Conservation (phyloP, 2,113 vertebrate genomes). For the Pampusana beccarii region DNA sequence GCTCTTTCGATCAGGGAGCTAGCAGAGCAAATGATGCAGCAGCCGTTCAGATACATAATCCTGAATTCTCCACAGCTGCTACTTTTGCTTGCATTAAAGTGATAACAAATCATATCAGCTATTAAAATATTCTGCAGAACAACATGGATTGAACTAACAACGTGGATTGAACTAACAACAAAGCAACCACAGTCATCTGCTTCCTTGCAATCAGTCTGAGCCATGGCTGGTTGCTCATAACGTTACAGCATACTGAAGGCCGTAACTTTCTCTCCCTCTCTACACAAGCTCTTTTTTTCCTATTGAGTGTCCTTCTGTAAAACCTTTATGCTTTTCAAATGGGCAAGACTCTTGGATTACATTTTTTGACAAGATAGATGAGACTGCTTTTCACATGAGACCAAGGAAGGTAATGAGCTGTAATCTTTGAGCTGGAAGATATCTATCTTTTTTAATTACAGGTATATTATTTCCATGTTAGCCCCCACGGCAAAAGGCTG, state of each 20-base stretch:
- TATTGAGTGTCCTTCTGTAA: neutral
- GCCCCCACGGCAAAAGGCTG: neutral
- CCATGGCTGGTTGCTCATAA: accelerated
- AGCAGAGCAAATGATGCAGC: neutral
- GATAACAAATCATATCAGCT: neutral
- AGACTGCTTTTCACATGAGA: constrained; percentile 50
- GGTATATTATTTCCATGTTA: constrained; percentile 42
- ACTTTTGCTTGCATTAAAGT: neutral
- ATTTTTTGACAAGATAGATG: constrained; percentile 59
- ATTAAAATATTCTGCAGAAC: neutral
- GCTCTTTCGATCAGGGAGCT: neutral
- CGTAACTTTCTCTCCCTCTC: neutral
- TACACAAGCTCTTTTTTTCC: neutral
- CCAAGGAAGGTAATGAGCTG: constrained; percentile 52
- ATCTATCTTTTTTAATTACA: constrained; percentile 66
- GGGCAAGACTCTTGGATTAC: constrained; percentile 5
- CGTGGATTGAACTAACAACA: neutral
- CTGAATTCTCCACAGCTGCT: neutral
- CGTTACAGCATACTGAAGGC: accelerated
- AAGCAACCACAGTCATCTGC: neutral
- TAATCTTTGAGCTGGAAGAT: constrained; percentile 42
- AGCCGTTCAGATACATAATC: neutral
- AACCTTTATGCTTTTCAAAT: neutral
- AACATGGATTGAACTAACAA: neutral
- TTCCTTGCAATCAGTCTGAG: neutral